Evolutionary conservation across 1,140 invertebrate species (phyloP).

Genomic region (Pogonognathellus flavescens): DNA sequence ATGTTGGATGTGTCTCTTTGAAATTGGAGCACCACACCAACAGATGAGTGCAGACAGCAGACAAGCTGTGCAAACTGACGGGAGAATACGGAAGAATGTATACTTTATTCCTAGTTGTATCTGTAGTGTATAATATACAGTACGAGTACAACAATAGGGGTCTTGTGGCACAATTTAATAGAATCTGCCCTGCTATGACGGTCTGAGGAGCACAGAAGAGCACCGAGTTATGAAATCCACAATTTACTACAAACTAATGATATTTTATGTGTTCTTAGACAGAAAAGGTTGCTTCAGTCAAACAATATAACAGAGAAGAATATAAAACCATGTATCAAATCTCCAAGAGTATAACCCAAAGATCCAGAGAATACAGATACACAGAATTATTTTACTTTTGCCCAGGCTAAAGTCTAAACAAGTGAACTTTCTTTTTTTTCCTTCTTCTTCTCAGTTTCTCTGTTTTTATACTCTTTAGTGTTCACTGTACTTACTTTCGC

Average conservation of each 20-base stretch:
- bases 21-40: conserved; percentile 1
- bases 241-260: conserved; percentile 9
- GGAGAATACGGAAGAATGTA: not conserved
- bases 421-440: conserved; percentile 33
- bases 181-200: no score
- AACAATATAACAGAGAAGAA: no score
- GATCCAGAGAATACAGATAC: not conserved
- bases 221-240: not conserved
- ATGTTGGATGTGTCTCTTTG: conserved; percentile 6
- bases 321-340: no score
- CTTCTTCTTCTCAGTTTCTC: not conserved
- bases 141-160: no score
- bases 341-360: no score
- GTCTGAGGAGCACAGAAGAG: not conserved
- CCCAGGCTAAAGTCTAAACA: not conserved
- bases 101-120: no score
- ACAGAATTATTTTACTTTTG: conserved; percentile 2
- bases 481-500: not conserved
- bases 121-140: no score
- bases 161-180: no score
- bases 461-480: not conserved
- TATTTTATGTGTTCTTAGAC: not conserved
- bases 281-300: not conserved
- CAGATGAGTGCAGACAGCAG: conserved; percentile 15
- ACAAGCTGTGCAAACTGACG: conserved; percentile 34